Percentiles rank a stretch among this genome's conserved stretches.
These are phyloP conservation scores for Philereme vetulata DNA, from an alignment of 2,888 invertebrate genomes.

Conservation along the genomic window DNA sequence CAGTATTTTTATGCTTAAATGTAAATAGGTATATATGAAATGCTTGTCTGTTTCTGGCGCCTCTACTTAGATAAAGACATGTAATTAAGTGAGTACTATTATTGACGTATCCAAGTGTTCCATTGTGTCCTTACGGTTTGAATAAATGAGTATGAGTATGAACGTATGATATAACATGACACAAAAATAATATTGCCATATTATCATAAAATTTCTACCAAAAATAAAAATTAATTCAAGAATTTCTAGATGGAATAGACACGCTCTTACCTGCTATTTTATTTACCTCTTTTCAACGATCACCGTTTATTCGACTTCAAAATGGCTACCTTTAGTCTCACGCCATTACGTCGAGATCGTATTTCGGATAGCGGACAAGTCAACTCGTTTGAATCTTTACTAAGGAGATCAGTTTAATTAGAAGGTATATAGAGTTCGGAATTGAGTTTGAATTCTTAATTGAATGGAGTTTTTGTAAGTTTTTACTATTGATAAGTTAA, in stretches of 20 bases:
- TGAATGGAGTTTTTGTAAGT: constrained; percentile 2
- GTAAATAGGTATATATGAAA: no score
- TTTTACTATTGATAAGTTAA: not conserved
- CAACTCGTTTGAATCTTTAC: constrained; percentile 20
- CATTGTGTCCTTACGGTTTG: no score
- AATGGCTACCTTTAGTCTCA: constrained; percentile 12
- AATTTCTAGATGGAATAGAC: not conserved
- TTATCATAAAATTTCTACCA: not conserved
- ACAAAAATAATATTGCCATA: not conserved
- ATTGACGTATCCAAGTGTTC: no score
- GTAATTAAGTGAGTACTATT: no score
- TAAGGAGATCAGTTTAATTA: constrained; percentile 27
- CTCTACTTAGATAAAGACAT: no score
- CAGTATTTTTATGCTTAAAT: no score
- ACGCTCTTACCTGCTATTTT: not conserved
- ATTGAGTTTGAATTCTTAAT: constrained; percentile 7
- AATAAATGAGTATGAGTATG: no score
- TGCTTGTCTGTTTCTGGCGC: no score
- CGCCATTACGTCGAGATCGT: constrained; percentile 22
- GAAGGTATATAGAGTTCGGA: not conserved
- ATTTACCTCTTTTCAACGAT: not conserved
- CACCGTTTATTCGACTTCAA: constrained; percentile 2
- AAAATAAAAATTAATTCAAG: not conserved
- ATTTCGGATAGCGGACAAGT: constrained; percentile 18
- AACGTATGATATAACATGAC: no score